Conservation (phyloP, 2,797 vertebrate genomes). For the Streptopelia turtur region DNA sequence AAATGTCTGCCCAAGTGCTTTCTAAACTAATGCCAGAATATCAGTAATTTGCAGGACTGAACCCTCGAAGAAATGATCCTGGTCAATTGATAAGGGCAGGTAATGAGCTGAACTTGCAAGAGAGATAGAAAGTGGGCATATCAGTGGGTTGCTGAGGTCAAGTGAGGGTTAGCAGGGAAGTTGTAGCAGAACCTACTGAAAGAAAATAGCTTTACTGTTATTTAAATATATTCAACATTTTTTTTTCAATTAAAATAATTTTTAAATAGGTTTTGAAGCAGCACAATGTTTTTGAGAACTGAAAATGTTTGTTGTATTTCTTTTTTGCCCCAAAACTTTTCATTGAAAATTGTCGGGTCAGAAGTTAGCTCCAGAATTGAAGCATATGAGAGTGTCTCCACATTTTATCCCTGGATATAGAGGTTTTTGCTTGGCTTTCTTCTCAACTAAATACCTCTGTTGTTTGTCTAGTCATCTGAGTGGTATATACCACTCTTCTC, state of each 20-base stretch:
- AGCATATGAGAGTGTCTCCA: background rate
- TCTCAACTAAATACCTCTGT: background rate
- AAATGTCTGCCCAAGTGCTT: background rate
- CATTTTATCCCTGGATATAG: background rate
- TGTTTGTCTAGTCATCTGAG: background rate
- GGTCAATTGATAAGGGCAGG: background rate
- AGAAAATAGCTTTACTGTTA: background rate
- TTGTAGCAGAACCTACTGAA: background rate
- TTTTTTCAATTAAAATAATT: background rate
- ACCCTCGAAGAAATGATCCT: background rate
- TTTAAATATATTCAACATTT: background rate
- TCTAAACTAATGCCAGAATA: background rate
- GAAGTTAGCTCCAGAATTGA: background rate
- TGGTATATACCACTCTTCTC: background rate
- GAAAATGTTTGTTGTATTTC: background rate
- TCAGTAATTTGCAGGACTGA: background rate
- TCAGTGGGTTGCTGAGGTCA: fast-evolving
- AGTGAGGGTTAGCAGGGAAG: background rate
- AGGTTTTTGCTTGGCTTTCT: background rate
- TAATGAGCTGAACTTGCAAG: background rate
- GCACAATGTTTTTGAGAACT: background rate
- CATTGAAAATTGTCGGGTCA: background rate
- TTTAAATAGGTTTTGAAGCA: background rate
- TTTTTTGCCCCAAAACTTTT: background rate
- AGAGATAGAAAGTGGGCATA: background rate